These are phyloP conservation scores for Pardosa pseudoannulata DNA, from an alignment of 2,888 invertebrate genomes.

Conservation along the genomic window DNA sequence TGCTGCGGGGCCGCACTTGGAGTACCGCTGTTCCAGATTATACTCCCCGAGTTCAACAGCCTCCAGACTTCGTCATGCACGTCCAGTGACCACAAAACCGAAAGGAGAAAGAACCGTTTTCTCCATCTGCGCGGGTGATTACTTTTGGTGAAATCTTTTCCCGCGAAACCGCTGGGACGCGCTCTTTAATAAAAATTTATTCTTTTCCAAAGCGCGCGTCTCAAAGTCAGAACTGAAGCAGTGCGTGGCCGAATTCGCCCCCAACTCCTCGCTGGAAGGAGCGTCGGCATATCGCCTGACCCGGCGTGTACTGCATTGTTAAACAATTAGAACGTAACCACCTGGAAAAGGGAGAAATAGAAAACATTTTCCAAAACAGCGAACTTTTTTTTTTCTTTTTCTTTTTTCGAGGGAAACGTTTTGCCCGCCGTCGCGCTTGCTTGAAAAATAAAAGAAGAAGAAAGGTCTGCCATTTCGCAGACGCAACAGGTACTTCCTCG, in stretches of 20 bases:
- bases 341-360: conserved; percentile 13
- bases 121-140: background rate
- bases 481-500: conserved; percentile 19
- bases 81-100: background rate
- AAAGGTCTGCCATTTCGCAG: background rate
- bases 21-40: no score
- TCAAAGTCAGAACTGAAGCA: background rate
- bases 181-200: no score
- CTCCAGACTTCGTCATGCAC: background rate
- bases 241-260: background rate
- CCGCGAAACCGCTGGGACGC: background rate
- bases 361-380: background rate
- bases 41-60: background rate
- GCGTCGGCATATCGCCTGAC: conserved; percentile 35
- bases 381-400: no score
- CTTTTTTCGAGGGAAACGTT: background rate
- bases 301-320: conserved; percentile 16
- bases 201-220: background rate
- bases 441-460: background rate
- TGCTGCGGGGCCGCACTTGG: no score
- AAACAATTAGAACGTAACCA: conserved; percentile 52
- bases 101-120: background rate
- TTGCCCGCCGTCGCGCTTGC: background rate
- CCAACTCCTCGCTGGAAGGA: background rate
- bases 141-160: no score